Base-by-base conservation (phyloP, 2,797 vertebrate genomes). In the Scolopax bukidnonensis region DNA sequence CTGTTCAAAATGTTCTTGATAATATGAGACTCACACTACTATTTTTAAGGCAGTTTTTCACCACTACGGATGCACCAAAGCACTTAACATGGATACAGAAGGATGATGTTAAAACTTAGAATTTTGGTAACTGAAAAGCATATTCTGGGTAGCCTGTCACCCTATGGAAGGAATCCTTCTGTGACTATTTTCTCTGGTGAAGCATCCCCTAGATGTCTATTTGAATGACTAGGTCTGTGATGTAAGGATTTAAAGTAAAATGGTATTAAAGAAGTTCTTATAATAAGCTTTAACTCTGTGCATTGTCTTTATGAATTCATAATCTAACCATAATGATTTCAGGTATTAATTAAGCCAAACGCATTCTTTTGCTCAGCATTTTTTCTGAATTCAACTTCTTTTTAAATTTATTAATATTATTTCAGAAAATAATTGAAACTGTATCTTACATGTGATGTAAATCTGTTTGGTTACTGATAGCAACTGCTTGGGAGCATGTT, bases 11-110 rank as follows among this genome's bases (percentile, higher is more conserved):
- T 33, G 5, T 60, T 32, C 41, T 51, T 63, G 32, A 28, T 33
- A 45, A 11, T 64, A 38, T 28, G 25, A 80, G 70, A 17, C 9
- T 80, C 24, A 24, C 24, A 10, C 8, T 23, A 60, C 16, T n/a
- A 24, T n/a, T 77, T 74, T 57, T 8, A 84, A 54, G 43, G n/a
- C 59, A n/a, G 4, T n/a, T 84, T 85, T 95, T 90, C 61, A 70
- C n/a, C 4, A 28, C 30, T 67, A 6, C 2, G 30, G 67, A 33
- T 51, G 10, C 24, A 80, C 9, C 6, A 69, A 82, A 76, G 7
- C 10, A 43, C 12, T 74, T 74, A 63, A 59, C 11, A 38, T 8
- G 30, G 9, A 13, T 67, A 47, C 5, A 38, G 14, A 45, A 8
- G 27, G 6, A 79, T 75, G 18, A 51, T 67, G 2, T 15, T 57